Evolutionary conservation across 2,113 vertebrate genomes (phyloP).

Genomic region (Melanotaenia duboulayi): DNA sequence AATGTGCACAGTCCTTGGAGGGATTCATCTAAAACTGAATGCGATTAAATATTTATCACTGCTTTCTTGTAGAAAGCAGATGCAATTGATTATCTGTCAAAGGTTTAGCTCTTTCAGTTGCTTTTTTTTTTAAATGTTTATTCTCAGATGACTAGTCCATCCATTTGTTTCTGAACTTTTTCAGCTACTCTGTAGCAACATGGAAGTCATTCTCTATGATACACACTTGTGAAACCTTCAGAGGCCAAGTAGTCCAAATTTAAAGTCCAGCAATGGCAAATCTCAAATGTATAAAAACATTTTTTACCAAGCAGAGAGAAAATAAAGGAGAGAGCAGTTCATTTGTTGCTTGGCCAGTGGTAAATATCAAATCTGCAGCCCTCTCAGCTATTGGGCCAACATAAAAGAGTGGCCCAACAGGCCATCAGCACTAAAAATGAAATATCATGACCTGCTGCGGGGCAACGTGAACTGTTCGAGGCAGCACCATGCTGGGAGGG

Average conservation of each 20-base stretch:
- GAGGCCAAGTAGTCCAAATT: neutral
- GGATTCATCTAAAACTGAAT: slow-evolving; percentile 41
- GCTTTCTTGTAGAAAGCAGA: slow-evolving; percentile 12
- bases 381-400: slow-evolving; percentile 47
- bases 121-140: neutral
- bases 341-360: slow-evolving; percentile 57
- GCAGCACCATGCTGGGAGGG: slow-evolving; percentile 62
- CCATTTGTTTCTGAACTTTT: neutral
- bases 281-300: slow-evolving; percentile 9
- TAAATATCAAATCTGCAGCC: slow-evolving; percentile 70
- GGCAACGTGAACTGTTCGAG: slow-evolving; percentile 45
- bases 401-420: slow-evolving; percentile 63
- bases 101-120: slow-evolving; percentile 3
- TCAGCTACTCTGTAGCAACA: slow-evolving; percentile 17
- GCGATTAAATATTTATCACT: slow-evolving; percentile 47
- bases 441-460: slow-evolving; percentile 66
- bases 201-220: neutral
- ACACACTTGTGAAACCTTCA: slow-evolving; percentile 1
- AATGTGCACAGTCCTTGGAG: slow-evolving; percentile 7
- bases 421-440: slow-evolving; percentile 62
- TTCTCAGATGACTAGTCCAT: slow-evolving; percentile 4
- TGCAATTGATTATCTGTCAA: slow-evolving; percentile 49
- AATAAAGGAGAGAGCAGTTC: slow-evolving; percentile 20
- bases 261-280: slow-evolving; percentile 27
- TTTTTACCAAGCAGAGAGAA: slow-evolving; percentile 28